Base-by-base conservation (phyloP, 2,888 invertebrate genomes). In the Diadegma fenestrale region DNA sequence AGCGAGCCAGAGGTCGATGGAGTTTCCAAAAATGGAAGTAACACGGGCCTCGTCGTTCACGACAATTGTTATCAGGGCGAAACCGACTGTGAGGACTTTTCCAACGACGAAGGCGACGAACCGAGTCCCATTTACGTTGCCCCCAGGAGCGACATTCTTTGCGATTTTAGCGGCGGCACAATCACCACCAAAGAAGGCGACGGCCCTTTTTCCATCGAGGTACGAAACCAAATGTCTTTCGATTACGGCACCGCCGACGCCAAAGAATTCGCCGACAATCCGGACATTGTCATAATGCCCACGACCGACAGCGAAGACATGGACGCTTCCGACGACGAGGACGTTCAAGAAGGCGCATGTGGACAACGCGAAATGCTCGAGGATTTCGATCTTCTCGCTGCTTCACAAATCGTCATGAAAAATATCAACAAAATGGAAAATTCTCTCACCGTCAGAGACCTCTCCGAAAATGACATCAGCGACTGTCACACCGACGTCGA, bases 181-280 rank as follows among this genome's bases (percentile, higher is more conserved):
- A 91, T 93, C 26, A 93, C 90, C 0, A 93, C 94, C 0, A 94
- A 93, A 77, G 94, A 94, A 72, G 94, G 94, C 5, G 91, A 94
- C 54, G 94, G 94, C 0, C 94, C 94, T 0, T 94, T 94, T 48
- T 93, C 94, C 2, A 86, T 92, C 1, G 94, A 94, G 77, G 88
- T 93, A 0, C 89, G 93, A 79, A 93, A 92, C 81, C 91, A 92
- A 85, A 91, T 94, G 90, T 92, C 92, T 0, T 72, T 87, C 54
- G 88, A 88, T 68, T 33, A 37, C n/a, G 69, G 69, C 1, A 72
- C 19, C 26, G 0, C 58, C 5, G 81, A 84, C 6, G 41, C 14
- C 0, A 51, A 54, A 33, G 68, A 84, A 69, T 66, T 81, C 26
- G 41, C 48, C 1, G 75, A 80, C 0, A 75, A 80, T 0, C 90